phyloP scores from a whole-genome alignment of 2,113 vertebrate genomes.

The Scolopax mira region DNA sequence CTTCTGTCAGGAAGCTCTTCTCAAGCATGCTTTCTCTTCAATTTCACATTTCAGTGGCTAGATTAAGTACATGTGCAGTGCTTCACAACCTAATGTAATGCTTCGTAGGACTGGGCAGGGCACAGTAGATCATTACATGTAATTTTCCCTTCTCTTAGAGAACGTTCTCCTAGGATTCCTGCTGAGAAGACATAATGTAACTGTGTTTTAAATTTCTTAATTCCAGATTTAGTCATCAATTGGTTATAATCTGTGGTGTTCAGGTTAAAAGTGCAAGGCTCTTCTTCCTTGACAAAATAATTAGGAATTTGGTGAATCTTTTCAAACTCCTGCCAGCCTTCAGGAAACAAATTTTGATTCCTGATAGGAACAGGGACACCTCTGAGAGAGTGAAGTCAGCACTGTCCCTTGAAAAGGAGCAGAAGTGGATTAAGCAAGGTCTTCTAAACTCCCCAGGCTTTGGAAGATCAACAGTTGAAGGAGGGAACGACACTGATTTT shows the following conservation, averaged over 20 bases:
- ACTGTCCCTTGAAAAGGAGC: not conserved
- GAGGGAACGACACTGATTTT: not conserved
- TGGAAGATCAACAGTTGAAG: not conserved
- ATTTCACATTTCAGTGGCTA: not conserved
- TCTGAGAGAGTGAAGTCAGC: not conserved
- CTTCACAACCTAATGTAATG: not conserved
- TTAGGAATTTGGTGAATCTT: not conserved
- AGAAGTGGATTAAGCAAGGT: not conserved
- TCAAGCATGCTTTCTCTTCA: not conserved
- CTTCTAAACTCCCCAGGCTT: not conserved
- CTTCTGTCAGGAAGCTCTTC: not conserved
- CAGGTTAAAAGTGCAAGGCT: not conserved
- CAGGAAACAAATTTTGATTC: not conserved
- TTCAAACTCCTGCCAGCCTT: not conserved
- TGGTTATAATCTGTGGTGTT: not conserved
- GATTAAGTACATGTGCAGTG: not conserved
- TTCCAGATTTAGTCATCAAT: not conserved
- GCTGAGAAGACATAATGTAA: not conserved
- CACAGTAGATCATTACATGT: not conserved
- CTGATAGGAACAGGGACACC: not conserved
- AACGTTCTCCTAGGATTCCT: not conserved
- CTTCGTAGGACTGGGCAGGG: not conserved
- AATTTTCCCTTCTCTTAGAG: not conserved
- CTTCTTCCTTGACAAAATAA: not conserved
- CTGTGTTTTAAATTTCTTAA: not conserved